A percentile compares a stretch with the other conserved stretches of the same genome.
Evolutionary conservation across 2,113 vertebrate genomes (phyloP).

Genomic region (Ptychochromis oligacanthus): DNA sequence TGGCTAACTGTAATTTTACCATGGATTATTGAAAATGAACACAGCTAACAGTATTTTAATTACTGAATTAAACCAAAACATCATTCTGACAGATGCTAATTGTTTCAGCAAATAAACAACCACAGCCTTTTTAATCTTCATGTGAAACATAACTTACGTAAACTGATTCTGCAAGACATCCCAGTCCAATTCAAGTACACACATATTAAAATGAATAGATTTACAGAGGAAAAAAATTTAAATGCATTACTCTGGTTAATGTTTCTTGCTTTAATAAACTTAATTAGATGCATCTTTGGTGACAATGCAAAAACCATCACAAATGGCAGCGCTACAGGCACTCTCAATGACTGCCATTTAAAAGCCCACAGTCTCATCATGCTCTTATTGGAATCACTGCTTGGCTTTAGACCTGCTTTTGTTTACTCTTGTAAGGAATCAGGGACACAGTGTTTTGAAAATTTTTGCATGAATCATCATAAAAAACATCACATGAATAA

Average conservation of each 20-base stretch:
- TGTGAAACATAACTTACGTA: background rate
- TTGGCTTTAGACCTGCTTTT: background rate
- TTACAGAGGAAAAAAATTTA: conserved; percentile 25
- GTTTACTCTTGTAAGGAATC: background rate
- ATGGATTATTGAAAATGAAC: background rate
- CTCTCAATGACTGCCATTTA: conserved; percentile 8
- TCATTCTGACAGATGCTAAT: background rate
- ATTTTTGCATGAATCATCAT: background rate
- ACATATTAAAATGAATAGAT: conserved; percentile 36
- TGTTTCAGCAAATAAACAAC: conserved; percentile 2
- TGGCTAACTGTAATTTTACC: background rate
- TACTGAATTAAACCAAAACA: background rate
- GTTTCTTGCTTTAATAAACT: conserved; percentile 26
- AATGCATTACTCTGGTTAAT: conserved; percentile 38
- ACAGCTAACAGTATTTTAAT: background rate
- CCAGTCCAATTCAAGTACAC: conserved; percentile 50
- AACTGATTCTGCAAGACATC: conserved; percentile 38
- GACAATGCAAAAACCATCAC: conserved; percentile 18
- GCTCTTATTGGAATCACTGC: background rate
- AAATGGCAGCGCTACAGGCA: background rate
- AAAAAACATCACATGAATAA: background rate
- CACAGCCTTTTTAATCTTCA: background rate
- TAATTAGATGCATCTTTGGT: conserved; percentile 48
- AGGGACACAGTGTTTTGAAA: background rate
- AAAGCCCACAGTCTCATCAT: conserved; percentile 13